Evolutionary conservation across 2,888 invertebrate genomes (phyloP), one percentile per base, ranked within the genome.

Genomic region (Entomobrya multifasciata): DNA sequence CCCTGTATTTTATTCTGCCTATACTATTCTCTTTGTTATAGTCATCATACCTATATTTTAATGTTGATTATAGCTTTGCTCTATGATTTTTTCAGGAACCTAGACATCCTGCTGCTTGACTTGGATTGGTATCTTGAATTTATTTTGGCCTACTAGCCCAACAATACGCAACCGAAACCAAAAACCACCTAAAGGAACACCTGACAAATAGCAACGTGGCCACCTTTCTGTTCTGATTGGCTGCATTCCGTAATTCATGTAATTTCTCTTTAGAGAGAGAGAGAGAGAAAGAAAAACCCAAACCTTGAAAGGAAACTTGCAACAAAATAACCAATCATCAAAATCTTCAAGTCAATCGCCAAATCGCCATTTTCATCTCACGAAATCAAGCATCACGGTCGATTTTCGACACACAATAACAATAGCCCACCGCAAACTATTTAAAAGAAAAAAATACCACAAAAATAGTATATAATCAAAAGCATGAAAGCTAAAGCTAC

Each of bases 231-330:
- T 41, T 30, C 30, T 65, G 36, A 65, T 65, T 17, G 65, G 36
- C 65, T 17, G 65, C 17, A 30, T 36, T 36, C 65, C 30, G 65
- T 65, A 65, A 65, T 65, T 30, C 65, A 65, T 65, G 65, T 65
- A 65, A 65, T 65, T 65, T 65, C 36, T 22, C 36, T 36, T 36
- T 36, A 36, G 65, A 65, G 62, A 36, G n/a, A n/a, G n/a, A n/a
- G n/a, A 36, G 36, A 36, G 30, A 30, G 65, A 65, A 65, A 65
- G 27, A 65, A 36, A 36, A 36, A 36, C 36, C 8, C 17, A 65
- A 65, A 36, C 65, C 65, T 65, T 65, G 65, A 65, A 65, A 65
- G 41, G 30, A 65, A 36, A 65, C 36, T 65, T 36, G 65, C 30
- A 65, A 30, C 65, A 17, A 65, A 65, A 65, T 41, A 65, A 65